Percentiles rank a stretch among this genome's conserved stretches.
Conservation (phyloP, 2,888 invertebrate genomes). For the Eupithecia exiguata region DNA sequence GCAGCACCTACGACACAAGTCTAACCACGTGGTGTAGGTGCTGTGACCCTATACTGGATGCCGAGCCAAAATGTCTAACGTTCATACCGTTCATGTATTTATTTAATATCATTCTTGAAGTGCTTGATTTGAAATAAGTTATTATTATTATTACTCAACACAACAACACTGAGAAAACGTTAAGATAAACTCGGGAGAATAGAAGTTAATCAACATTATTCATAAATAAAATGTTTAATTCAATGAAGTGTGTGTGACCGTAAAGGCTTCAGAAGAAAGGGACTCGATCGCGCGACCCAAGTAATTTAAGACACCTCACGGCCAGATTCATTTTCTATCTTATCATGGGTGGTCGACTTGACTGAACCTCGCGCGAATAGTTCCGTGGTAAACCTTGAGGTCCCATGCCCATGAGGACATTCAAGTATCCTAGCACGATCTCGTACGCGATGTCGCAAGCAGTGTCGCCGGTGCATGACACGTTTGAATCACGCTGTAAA, state of each 20-base stretch:
- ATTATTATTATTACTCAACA: no score
- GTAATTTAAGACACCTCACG: background rate
- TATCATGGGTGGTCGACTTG: background rate
- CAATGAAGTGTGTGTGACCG: conserved; percentile 26
- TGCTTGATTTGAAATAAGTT: no score
- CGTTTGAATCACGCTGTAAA: background rate
- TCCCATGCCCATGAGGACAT: conserved; percentile 27
- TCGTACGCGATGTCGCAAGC: conserved; percentile 19
- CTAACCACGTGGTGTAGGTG: no score
- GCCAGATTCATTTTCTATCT: background rate
- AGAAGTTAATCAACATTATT: conserved; percentile 38
- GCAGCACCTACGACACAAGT: no score
- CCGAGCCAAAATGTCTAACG: no score
- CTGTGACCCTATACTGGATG: no score
- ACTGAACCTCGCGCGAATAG: background rate
- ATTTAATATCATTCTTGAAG: no score
- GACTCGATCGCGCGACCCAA: background rate
- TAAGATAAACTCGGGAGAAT: conserved; percentile 18
- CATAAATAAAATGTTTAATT: conserved; percentile 31
- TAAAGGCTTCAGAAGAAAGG: background rate
- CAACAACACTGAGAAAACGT: background rate
- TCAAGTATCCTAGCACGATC: conserved; percentile 29
- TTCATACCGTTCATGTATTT: no score
- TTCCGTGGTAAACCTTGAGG: conserved; percentile 4
- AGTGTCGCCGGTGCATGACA: conserved; percentile 18